Conservation (phyloP, 2,888 invertebrate species). For the Latrodectus hesperus region DNA sequence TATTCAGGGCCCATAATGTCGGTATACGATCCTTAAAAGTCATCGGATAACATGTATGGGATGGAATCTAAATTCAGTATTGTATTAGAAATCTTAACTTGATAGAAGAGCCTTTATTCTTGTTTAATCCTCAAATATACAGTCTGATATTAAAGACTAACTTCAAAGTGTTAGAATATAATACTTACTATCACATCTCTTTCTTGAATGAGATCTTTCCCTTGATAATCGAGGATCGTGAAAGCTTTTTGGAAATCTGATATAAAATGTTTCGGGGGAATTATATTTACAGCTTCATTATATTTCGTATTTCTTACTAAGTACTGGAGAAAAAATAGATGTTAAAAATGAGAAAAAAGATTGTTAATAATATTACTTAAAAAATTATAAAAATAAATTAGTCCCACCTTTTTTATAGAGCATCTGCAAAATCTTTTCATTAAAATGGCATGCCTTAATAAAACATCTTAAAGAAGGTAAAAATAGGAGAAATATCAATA, state of each 20-base stretch:
- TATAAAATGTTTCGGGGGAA: constrained; percentile 10
- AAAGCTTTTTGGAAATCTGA: constrained; percentile 55
- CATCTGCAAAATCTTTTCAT: too few species aligned
- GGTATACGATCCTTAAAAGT: not conserved
- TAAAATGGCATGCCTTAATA: too few species aligned
- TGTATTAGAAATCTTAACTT: too few species aligned
- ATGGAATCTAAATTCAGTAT: too few species aligned
- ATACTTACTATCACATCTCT: constrained; percentile 51
- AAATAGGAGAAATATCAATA: too few species aligned
- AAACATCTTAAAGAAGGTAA: too few species aligned
- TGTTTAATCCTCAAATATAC: not conserved
- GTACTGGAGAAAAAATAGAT: constrained; percentile 17
- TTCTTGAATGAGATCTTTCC: constrained; percentile 9
- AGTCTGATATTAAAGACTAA: too few species aligned
- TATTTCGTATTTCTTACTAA: constrained; percentile 25
- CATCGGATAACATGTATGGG: not conserved
- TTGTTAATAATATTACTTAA: too few species aligned
- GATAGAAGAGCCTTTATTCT: too few species aligned
- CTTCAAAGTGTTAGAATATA: not conserved
- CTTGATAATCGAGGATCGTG: constrained; percentile 33
- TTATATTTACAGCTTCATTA: constrained; percentile 25
- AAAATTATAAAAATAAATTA: too few species aligned
- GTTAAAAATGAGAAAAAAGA: not conserved
- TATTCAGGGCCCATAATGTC: not conserved
- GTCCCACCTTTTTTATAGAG: too few species aligned